These are phyloP conservation scores for Neomorphus geoffroyi DNA, from an alignment of 2,797 vertebrate genomes.

Conservation along the genomic window DNA sequence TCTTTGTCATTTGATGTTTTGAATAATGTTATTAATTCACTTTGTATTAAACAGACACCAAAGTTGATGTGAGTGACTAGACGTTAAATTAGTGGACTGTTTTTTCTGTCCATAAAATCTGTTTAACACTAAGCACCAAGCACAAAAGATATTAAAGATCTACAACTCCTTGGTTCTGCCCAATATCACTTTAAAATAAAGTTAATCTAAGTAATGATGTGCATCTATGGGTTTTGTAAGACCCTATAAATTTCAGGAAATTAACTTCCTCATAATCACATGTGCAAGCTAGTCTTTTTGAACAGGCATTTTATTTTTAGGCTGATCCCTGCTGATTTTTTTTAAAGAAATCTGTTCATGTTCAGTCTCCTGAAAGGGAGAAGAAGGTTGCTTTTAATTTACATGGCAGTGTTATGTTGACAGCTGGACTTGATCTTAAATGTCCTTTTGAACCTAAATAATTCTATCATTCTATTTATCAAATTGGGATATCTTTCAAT, in stretches of 20 bases:
- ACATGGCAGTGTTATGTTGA: neutral
- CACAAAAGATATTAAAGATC: constrained; percentile 15
- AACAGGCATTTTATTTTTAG: constrained; percentile 12
- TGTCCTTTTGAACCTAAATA: neutral
- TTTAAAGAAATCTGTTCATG: neutral
- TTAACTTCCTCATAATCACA: constrained; percentile 47
- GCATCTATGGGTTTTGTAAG: constrained; percentile 61
- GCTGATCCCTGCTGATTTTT: constrained; percentile 15
- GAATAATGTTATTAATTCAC: neutral
- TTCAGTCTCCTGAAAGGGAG: neutral
- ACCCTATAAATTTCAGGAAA: constrained; percentile 68
- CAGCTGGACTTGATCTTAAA: neutral
- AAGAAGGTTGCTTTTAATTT: neutral
- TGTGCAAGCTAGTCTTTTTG: neutral
- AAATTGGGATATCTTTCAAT: neutral
- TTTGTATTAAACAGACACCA: neutral
- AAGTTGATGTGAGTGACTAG: neutral
- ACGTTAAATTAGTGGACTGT: neutral
- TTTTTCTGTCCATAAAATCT: constrained; percentile 34
- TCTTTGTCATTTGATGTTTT: constrained; percentile 8
- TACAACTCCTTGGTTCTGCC: neutral
- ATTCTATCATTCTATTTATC: neutral
- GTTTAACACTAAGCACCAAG: constrained; percentile 6
- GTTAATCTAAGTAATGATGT: constrained; percentile 55
- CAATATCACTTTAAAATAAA: constrained; percentile 52